phyloP scores from a whole-genome alignment of 2,888 invertebrate genomes.

The Caenorhabditis sp. region DNA sequence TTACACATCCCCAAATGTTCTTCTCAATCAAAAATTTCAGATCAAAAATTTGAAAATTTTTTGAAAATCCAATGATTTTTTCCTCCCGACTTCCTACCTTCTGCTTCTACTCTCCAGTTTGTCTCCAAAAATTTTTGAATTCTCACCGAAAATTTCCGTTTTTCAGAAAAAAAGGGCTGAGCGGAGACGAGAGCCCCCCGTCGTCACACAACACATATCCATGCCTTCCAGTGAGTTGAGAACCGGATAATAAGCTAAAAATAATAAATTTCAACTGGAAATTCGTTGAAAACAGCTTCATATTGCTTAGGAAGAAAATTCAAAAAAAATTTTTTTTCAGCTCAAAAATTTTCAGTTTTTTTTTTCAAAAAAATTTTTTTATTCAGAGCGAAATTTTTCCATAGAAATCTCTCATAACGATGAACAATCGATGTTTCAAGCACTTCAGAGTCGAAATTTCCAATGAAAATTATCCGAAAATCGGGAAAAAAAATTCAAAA shows the following conservation, averaged over 20 bases:
- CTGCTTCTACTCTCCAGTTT: too few species aligned
- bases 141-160: neutral
- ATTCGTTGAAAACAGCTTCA: neutral
- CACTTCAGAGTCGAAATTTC: too few species aligned
- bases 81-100: neutral
- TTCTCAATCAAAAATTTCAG: constrained; percentile 1
- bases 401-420: too few species aligned
- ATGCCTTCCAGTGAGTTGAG: constrained; percentile 56
- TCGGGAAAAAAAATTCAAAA: too few species aligned
- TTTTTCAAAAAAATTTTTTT: neutral
- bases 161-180: neutral
- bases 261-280: neutral
- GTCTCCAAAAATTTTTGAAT: too few species aligned
- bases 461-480: too few species aligned
- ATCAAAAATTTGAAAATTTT: neutral
- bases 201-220: neutral
- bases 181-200: constrained; percentile 15
- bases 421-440: too few species aligned
- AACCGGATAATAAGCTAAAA: neutral
- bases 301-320: too few species aligned
- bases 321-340: neutral
- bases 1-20: neutral
- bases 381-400: too few species aligned
- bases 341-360: neutral
- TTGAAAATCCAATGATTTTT: neutral